Base-by-base conservation (phyloP, 2,888 invertebrate genomes). In the Macaria notata region DNA sequence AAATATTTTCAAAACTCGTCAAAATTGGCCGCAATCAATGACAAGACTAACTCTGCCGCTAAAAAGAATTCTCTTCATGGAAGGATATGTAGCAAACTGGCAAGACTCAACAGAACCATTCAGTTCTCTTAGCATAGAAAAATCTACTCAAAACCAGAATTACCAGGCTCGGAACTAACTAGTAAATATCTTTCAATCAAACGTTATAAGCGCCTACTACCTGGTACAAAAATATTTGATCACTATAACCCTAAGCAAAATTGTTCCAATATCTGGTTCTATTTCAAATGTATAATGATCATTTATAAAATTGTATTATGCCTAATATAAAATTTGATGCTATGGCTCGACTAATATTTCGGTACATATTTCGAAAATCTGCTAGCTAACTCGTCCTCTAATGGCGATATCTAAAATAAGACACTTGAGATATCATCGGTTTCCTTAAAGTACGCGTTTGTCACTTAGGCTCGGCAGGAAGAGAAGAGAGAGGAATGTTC, bases 341-440 rank as follows among this genome's bases (percentile, higher is more conserved):
- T 84, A 86, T 83, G 72, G 69, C 69, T 82, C 77, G 72, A 80
- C 86, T 88, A 87, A 78, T 74, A 79, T 83, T 75, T 84, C 75
- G 79, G 79, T 88, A 88, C 80, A 89, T 72, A 83, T 84, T 86
- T 88, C 76, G 79, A 86, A 88, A 86, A 84, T 87, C 81, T 81
- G 81, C 88, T 88, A 89, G 67, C 88, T 88, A 89, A 83, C 83
- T 86, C 84, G 81, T 81, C 75, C 67, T 76, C 88, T 89, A 90
- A 85, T 87, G 84, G 85, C 80, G 80, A 79, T 85, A 87, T 86
- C 89, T 91, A 89, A 86, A 86, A 88, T 89, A 90, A 89, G 90
- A 90, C 89, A 90, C 89, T 86, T 87, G 75, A 75, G 83, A 83
- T 87, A 87, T 86, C 81, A 86, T 88, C 79, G 80, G 81, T 87